Evolutionary conservation across 2,888 invertebrate species (phyloP), one percentile per base, ranked within the genome.

Genomic region (Saturnia japonica): DNA sequence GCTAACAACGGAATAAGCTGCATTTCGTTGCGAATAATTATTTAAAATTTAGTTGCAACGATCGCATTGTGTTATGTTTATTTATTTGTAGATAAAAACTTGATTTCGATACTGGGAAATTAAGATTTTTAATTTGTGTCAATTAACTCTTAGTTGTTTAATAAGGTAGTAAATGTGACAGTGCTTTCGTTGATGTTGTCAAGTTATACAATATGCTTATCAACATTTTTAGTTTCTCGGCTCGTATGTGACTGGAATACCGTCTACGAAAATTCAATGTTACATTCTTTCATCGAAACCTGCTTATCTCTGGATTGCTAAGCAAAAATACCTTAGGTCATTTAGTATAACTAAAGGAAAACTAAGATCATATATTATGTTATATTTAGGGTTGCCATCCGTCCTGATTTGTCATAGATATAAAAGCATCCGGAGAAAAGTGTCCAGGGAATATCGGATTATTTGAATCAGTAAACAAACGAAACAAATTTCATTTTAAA

Each of bases 221-320:
- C 68, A 70, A 16, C 42, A 51, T 34, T 70, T 69, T 69, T 73
- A 68, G 70, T 64, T 70, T 72, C 69, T 69, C 73, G 69, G 70
- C 54, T 67, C 57, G 69, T 57, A 72, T 72, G 70, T 69, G 72
- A 71, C 70, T 68, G 66, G 72, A 73, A 72, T 73, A 72, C 67
- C 43, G 72, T 72, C 69, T 43, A 9, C 14, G 64, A 9, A 1
- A 3, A 28, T 22, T 47, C 57, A 11, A 25, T 57, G 14, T 57
- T 57, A 57, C 57, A 62, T 62, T 34, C 12, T 19, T 40, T 40
- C 16, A 19, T n/a, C 11, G 64, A 64, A 40, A 9, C 40, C 64
- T n/a, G 40, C 64, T 62, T 40, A 40, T 40, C 64, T 40, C 64
- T 40, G 2, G 19, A n/a, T 64, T 64, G 40, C n/a, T 1, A 40